phyloP scores from a whole-genome alignment of 2,113 vertebrate species.

The Colossoma macropomum region DNA sequence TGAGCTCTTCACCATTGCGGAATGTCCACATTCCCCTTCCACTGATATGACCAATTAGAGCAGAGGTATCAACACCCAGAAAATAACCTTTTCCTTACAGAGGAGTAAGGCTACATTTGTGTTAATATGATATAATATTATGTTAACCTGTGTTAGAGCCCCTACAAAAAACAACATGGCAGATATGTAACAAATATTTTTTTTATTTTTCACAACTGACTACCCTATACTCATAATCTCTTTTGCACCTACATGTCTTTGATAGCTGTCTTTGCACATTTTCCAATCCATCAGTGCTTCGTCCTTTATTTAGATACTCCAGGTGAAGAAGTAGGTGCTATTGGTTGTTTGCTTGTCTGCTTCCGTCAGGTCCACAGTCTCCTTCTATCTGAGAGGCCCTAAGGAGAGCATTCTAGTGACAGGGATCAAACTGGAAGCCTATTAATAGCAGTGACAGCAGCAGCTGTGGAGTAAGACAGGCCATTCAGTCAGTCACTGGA shows the following conservation, averaged over 20 bases:
- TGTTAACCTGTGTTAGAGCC: too few species aligned
- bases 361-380: constrained; percentile 16
- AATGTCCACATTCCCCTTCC: too few species aligned
- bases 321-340: constrained; percentile 9
- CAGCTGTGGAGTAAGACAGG: constrained; percentile 53
- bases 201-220: background rate
- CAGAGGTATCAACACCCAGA: too few species aligned
- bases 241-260: background rate
- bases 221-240: background rate
- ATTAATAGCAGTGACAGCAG: constrained; percentile 57
- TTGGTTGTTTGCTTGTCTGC: background rate
- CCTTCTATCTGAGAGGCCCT: constrained; percentile 19
- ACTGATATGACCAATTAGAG: too few species aligned
- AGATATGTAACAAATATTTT: background rate
- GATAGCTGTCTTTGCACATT: background rate
- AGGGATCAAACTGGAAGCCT: constrained; percentile 36
- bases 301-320: background rate
- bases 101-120: too few species aligned
- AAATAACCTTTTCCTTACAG: too few species aligned
- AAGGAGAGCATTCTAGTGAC: constrained; percentile 30
- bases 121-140: too few species aligned
- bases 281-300: background rate
- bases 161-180: too few species aligned
- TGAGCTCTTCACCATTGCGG: too few species aligned
- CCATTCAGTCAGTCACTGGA: constrained; percentile 32